Percentiles rank a stretch among this genome's conserved stretches.
These are phyloP conservation scores for Cephonodes hylas DNA, from an alignment of 2,888 invertebrate species.

Conservation along the genomic window DNA sequence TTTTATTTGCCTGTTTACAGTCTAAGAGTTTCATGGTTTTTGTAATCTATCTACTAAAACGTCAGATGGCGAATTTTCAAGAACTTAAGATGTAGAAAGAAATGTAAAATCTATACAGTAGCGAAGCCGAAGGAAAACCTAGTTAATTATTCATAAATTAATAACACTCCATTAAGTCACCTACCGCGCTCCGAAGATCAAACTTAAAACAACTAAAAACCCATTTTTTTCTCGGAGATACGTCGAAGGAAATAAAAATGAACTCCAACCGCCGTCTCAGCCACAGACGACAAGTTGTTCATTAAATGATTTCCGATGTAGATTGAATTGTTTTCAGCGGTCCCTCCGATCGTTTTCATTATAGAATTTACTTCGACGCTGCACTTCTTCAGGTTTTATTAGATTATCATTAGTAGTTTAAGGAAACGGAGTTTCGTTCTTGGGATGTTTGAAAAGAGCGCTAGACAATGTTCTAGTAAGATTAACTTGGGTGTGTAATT, in stretches of 20 bases:
- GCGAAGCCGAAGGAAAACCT: too few relatives aligned
- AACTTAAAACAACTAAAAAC: neutral
- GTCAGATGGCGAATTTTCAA: too few relatives aligned
- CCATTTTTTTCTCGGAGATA: neutral
- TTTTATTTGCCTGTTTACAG: too few relatives aligned
- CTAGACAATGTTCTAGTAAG: too few relatives aligned
- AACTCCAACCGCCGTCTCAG: neutral
- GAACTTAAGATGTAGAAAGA: too few relatives aligned
- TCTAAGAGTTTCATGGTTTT: too few relatives aligned
- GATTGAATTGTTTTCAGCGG: neutral
- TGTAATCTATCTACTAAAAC: too few relatives aligned
- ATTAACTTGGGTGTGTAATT: too few relatives aligned
- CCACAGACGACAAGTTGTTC: neutral
- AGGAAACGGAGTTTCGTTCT: neutral
- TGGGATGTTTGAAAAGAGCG: too few relatives aligned
- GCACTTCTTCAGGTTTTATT: neutral
- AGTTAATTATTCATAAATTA: too few relatives aligned
- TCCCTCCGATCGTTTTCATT: neutral
- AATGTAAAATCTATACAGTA: too few relatives aligned
- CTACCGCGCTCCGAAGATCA: neutral
- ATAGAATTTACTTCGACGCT: neutral
- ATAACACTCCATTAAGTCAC: too few relatives aligned
- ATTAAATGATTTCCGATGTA: constrained; percentile 1
- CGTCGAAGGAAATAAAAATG: neutral
- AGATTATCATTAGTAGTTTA: neutral